phyloP scores from a whole-genome alignment of 2,888 invertebrate species.

The Pheosia tremula region DNA sequence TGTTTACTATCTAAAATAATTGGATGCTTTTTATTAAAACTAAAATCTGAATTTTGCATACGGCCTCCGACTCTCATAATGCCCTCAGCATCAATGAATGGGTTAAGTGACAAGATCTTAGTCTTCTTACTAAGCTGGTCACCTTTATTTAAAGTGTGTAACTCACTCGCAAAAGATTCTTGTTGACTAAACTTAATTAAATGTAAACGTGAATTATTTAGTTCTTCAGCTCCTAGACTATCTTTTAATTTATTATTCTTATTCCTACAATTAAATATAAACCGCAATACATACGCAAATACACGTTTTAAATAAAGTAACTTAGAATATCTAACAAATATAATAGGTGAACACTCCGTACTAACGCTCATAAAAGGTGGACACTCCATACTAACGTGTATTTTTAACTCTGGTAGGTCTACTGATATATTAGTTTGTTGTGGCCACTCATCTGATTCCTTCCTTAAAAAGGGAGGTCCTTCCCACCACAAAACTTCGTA shows the following conservation, averaged over 20 bases:
- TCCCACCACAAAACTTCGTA: slow-evolving; percentile 9
- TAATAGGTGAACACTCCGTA: no score
- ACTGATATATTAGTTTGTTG: not conserved
- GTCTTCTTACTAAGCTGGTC: not conserved
- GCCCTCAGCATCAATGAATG: slow-evolving; percentile 5
- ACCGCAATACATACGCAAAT: slow-evolving; percentile 6
- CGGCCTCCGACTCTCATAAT: slow-evolving; percentile 8
- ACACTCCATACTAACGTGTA: not conserved
- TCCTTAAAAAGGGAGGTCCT: slow-evolving; percentile 6
- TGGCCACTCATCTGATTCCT: slow-evolving; percentile 3
- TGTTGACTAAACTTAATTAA: slow-evolving; percentile 3
- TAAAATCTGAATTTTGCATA: slow-evolving; percentile 1
- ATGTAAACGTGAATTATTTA: not conserved
- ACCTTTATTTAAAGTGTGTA: not conserved
- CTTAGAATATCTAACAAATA: slow-evolving; percentile 7
- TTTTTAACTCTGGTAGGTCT: slow-evolving; percentile 10
- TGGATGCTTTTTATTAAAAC: slow-evolving; percentile 8
- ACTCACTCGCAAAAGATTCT: not conserved
- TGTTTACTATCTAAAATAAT: not conserved
- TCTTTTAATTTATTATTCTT: not conserved
- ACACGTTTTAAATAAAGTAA: slow-evolving; percentile 7
- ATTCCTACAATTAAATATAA: slow-evolving; percentile 6
- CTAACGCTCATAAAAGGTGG: no score
- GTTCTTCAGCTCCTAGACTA: slow-evolving; percentile 2
- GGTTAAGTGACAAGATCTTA: slow-evolving; percentile 5